Conservation (phyloP, 2,888 invertebrate species). For the Vandiemenella viatica region DNA sequence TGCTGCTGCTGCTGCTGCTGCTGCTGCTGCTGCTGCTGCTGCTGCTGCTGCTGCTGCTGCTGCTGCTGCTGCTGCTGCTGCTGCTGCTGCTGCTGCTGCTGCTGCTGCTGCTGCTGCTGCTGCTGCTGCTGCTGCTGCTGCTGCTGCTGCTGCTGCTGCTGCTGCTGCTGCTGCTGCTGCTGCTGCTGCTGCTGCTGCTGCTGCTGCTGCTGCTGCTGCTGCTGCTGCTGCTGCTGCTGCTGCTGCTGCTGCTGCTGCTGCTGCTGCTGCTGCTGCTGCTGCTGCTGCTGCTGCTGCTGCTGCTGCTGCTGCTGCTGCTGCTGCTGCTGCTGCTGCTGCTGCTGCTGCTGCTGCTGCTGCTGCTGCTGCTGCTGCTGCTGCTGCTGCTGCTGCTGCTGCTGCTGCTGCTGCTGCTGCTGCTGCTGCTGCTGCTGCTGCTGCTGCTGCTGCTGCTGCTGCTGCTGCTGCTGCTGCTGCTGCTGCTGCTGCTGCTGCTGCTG, state of each 20-base stretch:
- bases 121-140: conserved; percentile 16
- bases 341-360: conserved; percentile 25
- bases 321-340: conserved; percentile 1
- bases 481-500: background rate
- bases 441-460: background rate
- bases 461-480: background rate
- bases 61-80: conserved; percentile 39
- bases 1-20: conserved; percentile 20
- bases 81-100: conserved; percentile 27
- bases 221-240: conserved; percentile 6
- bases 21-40: conserved; percentile 34
- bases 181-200: conserved; percentile 17
- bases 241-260: conserved; percentile 6
- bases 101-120: conserved; percentile 18
- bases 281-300: too few species aligned
- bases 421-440: conserved; percentile 1
- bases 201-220: conserved; percentile 18
- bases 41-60: conserved; percentile 37
- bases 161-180: conserved; percentile 16
- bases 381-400: conserved; percentile 1
- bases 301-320: too few species aligned
- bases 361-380: conserved; percentile 8
- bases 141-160: conserved; percentile 13
- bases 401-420: too few species aligned
- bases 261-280: conserved; percentile 2